Evolutionary conservation across 2,888 invertebrate species (phyloP).

Genomic region (Tridacna gigas): DNA sequence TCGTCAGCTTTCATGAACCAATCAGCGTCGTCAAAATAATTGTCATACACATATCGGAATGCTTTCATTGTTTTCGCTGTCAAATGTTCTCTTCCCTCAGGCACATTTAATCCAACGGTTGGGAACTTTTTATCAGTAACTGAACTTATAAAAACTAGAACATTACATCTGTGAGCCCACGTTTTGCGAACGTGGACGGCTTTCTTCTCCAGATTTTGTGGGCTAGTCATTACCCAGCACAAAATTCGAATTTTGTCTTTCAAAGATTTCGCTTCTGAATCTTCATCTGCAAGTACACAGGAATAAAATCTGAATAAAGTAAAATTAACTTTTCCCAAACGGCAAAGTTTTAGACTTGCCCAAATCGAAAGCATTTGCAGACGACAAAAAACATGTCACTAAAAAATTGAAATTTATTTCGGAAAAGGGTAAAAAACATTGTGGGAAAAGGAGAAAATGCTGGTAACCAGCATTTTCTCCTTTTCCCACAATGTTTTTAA

Average conservation of each 20-base stretch:
- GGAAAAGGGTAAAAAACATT: no score
- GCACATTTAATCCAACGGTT: constrained; percentile 90
- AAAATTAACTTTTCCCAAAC: no score
- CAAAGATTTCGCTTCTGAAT: constrained; percentile 85
- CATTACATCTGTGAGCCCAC: constrained; percentile 93
- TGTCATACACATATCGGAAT: constrained; percentile 93
- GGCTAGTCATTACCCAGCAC: constrained; percentile 98
- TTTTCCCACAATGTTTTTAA: no score
- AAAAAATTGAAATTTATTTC: no score
- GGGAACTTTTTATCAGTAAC: constrained; percentile 90
- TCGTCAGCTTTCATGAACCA: constrained; percentile 99
- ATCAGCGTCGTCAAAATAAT: constrained; percentile 93
- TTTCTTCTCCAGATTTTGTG: constrained; percentile 93
- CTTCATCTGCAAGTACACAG: constrained; percentile 66
- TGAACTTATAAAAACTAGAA: constrained; percentile 85
- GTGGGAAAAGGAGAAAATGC: no score
- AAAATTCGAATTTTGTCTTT: constrained; percentile 92
- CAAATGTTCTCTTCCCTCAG: constrained; percentile 94
- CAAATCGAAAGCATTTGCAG: no score
- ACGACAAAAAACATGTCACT: no score
- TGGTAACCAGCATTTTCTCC: no score
- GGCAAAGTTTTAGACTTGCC: no score
- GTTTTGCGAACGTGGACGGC: constrained; percentile 96
- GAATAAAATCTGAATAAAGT: not conserved
- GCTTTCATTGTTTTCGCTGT: constrained; percentile 99